phyloP scores from a whole-genome alignment of 2,113 vertebrate species.

The Eudorcas thomsonii region DNA sequence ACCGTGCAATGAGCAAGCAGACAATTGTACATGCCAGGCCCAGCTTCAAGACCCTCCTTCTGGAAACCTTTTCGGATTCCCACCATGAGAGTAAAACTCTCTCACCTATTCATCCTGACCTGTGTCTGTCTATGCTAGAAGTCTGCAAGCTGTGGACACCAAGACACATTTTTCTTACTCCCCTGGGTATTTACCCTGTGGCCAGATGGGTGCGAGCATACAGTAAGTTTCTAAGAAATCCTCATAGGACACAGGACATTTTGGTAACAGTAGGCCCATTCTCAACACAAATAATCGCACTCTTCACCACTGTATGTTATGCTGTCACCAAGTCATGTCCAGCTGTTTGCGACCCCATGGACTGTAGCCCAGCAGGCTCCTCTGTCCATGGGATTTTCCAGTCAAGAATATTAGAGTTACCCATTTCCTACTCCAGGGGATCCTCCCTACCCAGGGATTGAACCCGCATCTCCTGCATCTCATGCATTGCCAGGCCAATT shows the following conservation, averaged over 20 bases:
- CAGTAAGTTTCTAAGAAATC: background rate
- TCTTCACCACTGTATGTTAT: background rate
- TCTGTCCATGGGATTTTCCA: background rate
- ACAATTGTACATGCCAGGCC: background rate
- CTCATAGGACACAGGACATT: background rate
- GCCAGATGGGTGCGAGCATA: background rate
- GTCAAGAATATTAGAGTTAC: background rate
- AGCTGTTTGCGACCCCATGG: background rate
- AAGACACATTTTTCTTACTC: background rate
- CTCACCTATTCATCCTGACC: background rate
- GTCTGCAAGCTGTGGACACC: background rate
- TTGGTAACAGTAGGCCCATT: background rate
- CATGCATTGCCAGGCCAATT: background rate
- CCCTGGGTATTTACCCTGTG: background rate
- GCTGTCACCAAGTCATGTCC: background rate
- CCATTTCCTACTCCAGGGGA: background rate
- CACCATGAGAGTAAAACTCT: background rate
- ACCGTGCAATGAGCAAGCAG: background rate
- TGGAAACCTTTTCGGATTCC: background rate
- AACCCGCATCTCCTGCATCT: background rate
- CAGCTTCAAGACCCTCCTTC: background rate
- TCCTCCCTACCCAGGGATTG: background rate
- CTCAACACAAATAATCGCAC: background rate
- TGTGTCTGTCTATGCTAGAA: background rate
- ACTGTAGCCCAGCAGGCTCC: background rate